Evolutionary conservation across 2,797 vertebrate species (phyloP).

Genomic region (Triplophysa bombifrons): DNA sequence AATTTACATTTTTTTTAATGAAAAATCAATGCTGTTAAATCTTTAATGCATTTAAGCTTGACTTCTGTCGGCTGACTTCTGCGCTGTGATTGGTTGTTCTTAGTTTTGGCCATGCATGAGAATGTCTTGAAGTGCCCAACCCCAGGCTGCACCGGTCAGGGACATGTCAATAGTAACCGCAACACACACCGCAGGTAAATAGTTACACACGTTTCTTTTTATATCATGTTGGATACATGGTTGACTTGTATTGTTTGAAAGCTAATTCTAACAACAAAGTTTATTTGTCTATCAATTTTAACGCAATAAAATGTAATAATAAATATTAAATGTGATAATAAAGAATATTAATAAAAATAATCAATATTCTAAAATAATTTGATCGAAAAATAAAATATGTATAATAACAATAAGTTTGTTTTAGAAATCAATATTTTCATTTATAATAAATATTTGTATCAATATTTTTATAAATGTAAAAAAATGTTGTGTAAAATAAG

Average conservation of each 20-base stretch:
- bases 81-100: conserved; percentile 33
- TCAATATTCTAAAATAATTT: too few relatives aligned
- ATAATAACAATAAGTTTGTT: too few relatives aligned
- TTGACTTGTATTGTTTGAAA: background rate
- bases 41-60: background rate
- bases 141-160: conserved; percentile 95
- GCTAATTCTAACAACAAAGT: too few relatives aligned
- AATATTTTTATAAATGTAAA: too few relatives aligned
- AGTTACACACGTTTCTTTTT: background rate
- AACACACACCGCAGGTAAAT: conserved; percentile 96
- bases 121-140: conserved; percentile 98
- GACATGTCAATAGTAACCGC: conserved; percentile 98
- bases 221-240: background rate
- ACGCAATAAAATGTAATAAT: too few relatives aligned
- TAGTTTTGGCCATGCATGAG: conserved; percentile 98
- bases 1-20: background rate
- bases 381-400: too few relatives aligned
- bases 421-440: too few relatives aligned
- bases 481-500: background rate
- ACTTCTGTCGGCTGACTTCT: background rate
- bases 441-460: too few relatives aligned
- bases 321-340: too few relatives aligned
- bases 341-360: too few relatives aligned
- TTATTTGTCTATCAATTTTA: too few relatives aligned
- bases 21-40: background rate